Base-by-base conservation (phyloP, 2,797 vertebrate species). In the Sebastes hubbsi region DNA sequence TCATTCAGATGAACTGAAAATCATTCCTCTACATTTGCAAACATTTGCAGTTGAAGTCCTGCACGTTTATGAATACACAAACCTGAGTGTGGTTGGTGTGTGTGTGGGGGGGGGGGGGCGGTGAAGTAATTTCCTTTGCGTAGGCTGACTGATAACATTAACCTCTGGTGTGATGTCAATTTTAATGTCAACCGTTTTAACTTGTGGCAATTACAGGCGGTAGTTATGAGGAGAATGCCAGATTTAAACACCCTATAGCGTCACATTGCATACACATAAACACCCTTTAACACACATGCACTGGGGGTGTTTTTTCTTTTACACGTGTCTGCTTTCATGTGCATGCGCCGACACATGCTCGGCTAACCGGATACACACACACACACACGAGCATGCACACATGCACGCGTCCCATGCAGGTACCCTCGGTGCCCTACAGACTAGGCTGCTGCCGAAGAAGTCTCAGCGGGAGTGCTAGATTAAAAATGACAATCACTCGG, bases 401-500 rank as follows among this genome's bases (percentile, higher is more conserved):
- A 16, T 24, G 34, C 62, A 60, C n/a, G 61, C 80, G 66, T 84
- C 82, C 81, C 81, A 70, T 81, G 81, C 89, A 89, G 82, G 90
- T 91, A 90, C 83, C 80, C 74, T 56, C 66, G 89, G 90, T 90
- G 82, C 91, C 91, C 93, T 84, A 87, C 88, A 92, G 94, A 86
- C 92, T 80, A 78, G 91, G 86, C 89, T 92, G 91, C 88, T 90
- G 90, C 91, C 75, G 90, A 88, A 90, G 90, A 93, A 93, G 91
- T 88, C 94, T 87, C 94, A 87, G 93, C 92, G 79, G 94, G 94
- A 93, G 93, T 75, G 84, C 88, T 83, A 95, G 94, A 96, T 96
- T 95, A 96, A 95, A 96, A 95, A 95, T 95, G 94, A 96, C 95
- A 96, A 95, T 96, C 95, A 95, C 94, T 94, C 91, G 87, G 93